A percentile compares a stretch with the other conserved stretches of the same genome.
These are phyloP conservation scores for Diceros bicornis DNA, from an alignment of 2,797 vertebrate species.

Conservation along the genomic window DNA sequence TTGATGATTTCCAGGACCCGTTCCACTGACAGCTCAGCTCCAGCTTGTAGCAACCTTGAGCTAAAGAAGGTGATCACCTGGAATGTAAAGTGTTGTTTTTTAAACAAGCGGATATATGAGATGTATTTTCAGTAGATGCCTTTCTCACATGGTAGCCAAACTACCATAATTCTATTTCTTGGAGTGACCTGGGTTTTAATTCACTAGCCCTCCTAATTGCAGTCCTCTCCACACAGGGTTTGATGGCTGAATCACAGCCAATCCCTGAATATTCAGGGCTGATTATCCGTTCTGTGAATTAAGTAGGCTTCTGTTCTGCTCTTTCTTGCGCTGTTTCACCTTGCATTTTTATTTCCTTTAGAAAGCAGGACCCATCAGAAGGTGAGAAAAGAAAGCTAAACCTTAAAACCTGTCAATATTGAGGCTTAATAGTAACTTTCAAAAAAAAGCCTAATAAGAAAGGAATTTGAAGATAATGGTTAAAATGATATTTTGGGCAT, in stretches of 20 bases:
- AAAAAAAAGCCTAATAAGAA: conserved; percentile 12
- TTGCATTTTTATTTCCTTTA: background rate
- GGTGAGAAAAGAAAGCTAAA: conserved; percentile 20
- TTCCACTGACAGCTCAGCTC: conserved; percentile 97
- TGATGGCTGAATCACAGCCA: background rate
- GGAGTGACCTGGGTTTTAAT: background rate
- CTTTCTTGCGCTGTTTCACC: background rate
- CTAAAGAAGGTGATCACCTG: conserved; percentile 99
- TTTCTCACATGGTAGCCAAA: background rate
- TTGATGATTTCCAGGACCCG: conserved; percentile 99
- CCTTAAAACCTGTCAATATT: background rate
- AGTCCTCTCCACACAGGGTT: background rate
- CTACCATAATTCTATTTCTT: background rate
- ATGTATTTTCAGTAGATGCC: conserved; percentile 32
- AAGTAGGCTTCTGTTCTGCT: background rate
- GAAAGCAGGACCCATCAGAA: background rate
- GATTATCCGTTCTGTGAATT: background rate
- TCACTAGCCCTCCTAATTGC: background rate
- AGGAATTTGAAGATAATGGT: conserved; percentile 50
- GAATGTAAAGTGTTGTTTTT: conserved; percentile 71
- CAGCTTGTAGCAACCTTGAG: conserved; percentile 95
- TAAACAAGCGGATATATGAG: conserved; percentile 8
- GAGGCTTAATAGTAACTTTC: background rate
- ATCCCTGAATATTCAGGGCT: background rate
- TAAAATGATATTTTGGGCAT: conserved; percentile 55